Percentiles rank a stretch among this genome's conserved stretches.
phyloP scores from a whole-genome alignment of 2,888 invertebrate species.

The Fragum fragum region DNA sequence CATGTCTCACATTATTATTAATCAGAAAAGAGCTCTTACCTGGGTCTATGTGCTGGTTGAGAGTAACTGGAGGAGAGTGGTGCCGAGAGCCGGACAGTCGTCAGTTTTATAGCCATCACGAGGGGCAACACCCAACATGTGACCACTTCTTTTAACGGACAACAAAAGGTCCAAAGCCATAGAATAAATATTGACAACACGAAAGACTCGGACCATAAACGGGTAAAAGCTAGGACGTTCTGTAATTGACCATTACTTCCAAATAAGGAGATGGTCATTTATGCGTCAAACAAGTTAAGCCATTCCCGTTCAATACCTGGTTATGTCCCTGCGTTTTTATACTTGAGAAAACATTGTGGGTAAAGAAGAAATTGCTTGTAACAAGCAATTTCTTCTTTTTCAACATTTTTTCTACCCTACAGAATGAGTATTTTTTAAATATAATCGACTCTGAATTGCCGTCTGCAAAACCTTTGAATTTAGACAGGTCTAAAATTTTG shows the following conservation, averaged over 20 bases:
- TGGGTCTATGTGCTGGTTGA: background rate
- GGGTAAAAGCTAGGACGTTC: constrained; percentile 18
- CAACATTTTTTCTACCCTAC: no score
- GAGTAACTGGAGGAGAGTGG: background rate
- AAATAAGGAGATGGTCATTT: background rate
- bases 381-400: no score
- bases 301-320: no score
- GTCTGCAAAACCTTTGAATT: no score
- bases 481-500: no score
- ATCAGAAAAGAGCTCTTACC: constrained; percentile 4
- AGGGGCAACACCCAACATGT: constrained; percentile 23
- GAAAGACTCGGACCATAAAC: background rate
- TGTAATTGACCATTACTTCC: background rate
- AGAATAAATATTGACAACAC: constrained; percentile 19
- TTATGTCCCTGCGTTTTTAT: no score
- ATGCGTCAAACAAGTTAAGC: no score
- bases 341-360: no score
- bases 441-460: no score
- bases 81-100: background rate
- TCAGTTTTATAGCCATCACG: constrained; percentile 11
- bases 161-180: background rate
- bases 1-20: no score
- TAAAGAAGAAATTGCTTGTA: no score
- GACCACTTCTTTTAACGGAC: background rate
- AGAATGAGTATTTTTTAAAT: no score